Conservation (phyloP, 2,888 invertebrate species). For the Julus scandinavius region DNA sequence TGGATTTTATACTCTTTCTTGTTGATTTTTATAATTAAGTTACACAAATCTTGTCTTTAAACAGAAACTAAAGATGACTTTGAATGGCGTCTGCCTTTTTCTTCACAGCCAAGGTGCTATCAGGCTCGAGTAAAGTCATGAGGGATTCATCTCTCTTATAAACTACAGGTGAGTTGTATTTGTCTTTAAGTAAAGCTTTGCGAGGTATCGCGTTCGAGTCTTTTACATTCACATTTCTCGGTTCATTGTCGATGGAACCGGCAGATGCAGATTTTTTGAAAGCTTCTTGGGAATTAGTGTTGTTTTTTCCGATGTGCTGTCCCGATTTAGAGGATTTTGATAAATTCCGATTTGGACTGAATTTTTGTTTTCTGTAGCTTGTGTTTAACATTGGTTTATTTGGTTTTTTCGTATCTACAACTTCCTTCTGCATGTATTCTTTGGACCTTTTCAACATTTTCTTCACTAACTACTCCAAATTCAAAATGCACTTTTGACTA, state of each 20-base stretch:
- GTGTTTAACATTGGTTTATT: background rate
- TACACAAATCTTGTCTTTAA: conserved; percentile 33
- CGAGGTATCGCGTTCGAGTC: background rate
- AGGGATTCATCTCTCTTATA: conserved; percentile 15
- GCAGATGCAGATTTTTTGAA: background rate
- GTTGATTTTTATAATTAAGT: background rate
- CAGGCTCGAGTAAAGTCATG: conserved; percentile 31
- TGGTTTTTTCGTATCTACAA: background rate
- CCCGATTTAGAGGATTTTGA: background rate
- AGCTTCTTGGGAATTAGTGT: background rate
- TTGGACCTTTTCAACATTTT: background rate
- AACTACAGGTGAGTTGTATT: background rate
- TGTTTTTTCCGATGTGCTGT: background rate
- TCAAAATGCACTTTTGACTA: background rate
- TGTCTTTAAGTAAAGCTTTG: background rate
- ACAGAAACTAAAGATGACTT: conserved; percentile 2
- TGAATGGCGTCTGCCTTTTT: conserved; percentile 43
- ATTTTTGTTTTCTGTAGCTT: conserved; percentile 7
- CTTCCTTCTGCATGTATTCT: background rate
- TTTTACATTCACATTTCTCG: background rate
- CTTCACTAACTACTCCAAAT: background rate
- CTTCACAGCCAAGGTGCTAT: conserved; percentile 36
- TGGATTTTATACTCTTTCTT: conserved; percentile 13
- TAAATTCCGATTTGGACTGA: conserved; percentile 22
- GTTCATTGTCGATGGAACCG: background rate